Conservation (phyloP, 2,888 invertebrate genomes). For the Oxyteleia sp. region DNA sequence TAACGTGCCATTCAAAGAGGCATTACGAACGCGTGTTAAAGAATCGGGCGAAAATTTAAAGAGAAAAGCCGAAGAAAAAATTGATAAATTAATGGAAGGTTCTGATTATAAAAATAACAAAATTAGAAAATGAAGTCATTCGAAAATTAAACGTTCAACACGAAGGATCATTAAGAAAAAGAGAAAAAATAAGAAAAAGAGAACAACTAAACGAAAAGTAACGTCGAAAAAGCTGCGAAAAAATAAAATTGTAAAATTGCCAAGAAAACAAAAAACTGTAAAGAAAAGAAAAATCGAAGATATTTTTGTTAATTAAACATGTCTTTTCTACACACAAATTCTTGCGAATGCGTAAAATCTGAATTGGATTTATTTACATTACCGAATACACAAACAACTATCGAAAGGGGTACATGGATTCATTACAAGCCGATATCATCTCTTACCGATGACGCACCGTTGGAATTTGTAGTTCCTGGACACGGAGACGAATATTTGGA, state of each 20-base stretch:
- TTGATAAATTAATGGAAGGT: no score
- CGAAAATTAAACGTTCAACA: no score
- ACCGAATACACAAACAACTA: slow-evolving; percentile 75
- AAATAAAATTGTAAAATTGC: background rate
- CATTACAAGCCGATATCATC: slow-evolving; percentile 76
- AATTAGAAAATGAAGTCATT: no score
- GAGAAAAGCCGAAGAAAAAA: no score
- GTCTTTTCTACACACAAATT: slow-evolving; percentile 17
- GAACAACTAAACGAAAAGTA: background rate
- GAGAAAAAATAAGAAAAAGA: no score
- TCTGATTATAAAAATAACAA: no score
- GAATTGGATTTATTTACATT: slow-evolving; percentile 75
- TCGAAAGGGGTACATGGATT: slow-evolving; percentile 72
- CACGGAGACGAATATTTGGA: slow-evolving; percentile 75
- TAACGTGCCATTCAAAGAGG: no score
- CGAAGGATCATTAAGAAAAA: no score
- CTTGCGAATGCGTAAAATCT: slow-evolving; percentile 19
- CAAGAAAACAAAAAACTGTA: background rate
- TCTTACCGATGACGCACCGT: slow-evolving; percentile 72
- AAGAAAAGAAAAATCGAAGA: background rate
- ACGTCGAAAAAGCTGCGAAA: background rate
- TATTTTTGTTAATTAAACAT: slow-evolving; percentile 9
- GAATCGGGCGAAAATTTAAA: no score
- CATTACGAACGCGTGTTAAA: no score
- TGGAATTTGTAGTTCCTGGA: slow-evolving; percentile 76